These are phyloP conservation scores for Sebastes fasciatus DNA, from an alignment of 2,113 vertebrate species.

Conservation along the genomic window DNA sequence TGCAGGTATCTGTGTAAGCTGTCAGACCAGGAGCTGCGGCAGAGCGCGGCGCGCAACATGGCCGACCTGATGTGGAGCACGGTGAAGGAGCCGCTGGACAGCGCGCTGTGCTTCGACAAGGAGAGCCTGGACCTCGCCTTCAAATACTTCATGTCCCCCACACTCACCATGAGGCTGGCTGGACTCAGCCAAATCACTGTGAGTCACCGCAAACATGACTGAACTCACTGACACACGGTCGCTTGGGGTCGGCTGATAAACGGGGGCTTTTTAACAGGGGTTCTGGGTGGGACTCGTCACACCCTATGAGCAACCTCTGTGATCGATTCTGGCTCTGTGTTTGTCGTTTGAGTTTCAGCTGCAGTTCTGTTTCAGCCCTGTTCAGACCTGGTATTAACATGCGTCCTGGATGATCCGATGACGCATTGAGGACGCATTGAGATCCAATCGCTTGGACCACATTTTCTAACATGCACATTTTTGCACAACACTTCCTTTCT, in stretches of 20 bases:
- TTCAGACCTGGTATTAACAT: too few relatives aligned
- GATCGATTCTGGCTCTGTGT: neutral
- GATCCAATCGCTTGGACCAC: too few relatives aligned
- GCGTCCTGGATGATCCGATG: too few relatives aligned
- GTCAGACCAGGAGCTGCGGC: slow-evolving; percentile 98
- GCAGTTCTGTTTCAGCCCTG: too few relatives aligned
- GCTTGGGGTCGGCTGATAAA: too few relatives aligned
- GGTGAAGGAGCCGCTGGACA: slow-evolving; percentile 98
- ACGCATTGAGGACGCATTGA: too few relatives aligned
- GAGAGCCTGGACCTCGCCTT: slow-evolving; percentile 99
- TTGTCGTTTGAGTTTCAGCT: neutral
- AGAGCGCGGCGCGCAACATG: slow-evolving; percentile 98
- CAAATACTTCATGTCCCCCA: slow-evolving; percentile 99
- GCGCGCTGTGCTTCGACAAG: slow-evolving; percentile 97
- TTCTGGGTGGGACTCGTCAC: too few relatives aligned
- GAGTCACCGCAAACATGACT: slow-evolving; percentile 62
- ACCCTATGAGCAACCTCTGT: too few relatives aligned
- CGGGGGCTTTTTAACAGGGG: too few relatives aligned
- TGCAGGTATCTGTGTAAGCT: slow-evolving; percentile 97
- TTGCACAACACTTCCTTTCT: too few relatives aligned
- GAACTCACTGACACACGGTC: neutral
- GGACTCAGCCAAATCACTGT: slow-evolving; percentile 99
- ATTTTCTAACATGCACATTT: too few relatives aligned
- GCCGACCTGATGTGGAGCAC: slow-evolving; percentile 99
- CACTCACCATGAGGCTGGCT: slow-evolving; percentile 98